Conservation (phyloP, 2,888 invertebrate genomes). For the Troides aeacus region DNA sequence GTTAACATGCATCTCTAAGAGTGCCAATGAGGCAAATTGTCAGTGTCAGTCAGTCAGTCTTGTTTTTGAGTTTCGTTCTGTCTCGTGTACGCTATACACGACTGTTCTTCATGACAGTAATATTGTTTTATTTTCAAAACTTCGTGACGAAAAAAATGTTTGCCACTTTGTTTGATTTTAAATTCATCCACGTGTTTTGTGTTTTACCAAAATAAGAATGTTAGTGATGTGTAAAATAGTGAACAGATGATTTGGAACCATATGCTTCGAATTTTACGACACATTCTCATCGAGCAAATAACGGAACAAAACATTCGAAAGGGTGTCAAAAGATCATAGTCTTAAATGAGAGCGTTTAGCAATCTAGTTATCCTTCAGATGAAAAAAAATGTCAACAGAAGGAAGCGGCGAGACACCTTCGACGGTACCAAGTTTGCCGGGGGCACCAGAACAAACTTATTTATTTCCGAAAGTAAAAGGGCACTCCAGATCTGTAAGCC, state of each 20-base stretch:
- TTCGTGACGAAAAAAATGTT: slow-evolving; percentile 34
- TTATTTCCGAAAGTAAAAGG: slow-evolving; percentile 79
- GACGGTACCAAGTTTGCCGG: slow-evolving; percentile 72
- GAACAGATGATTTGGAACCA: slow-evolving; percentile 72
- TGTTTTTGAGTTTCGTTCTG: slow-evolving; percentile 56
- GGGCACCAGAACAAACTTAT: slow-evolving; percentile 77
- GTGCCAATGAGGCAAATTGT: slow-evolving; percentile 19
- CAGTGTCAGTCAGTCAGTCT: slow-evolving; percentile 33
- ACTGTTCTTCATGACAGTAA: slow-evolving; percentile 54
- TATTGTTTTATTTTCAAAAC: slow-evolving; percentile 41
- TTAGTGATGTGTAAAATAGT: slow-evolving; percentile 64
- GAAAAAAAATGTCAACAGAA: slow-evolving; percentile 85
- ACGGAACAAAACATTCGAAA: slow-evolving; percentile 45
- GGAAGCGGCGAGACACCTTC: slow-evolving; percentile 81
- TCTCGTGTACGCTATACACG: slow-evolving; percentile 44
- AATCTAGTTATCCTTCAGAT: slow-evolving; percentile 73
- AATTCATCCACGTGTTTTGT: slow-evolving; percentile 43
- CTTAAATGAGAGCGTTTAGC: slow-evolving; percentile 74
- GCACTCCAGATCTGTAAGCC: slow-evolving; percentile 91
- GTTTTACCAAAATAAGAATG: slow-evolving; percentile 46
- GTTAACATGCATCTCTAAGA: slow-evolving; percentile 12
- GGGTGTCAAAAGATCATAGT: slow-evolving; percentile 46
- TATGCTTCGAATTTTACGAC: slow-evolving; percentile 65
- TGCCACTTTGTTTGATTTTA: slow-evolving; percentile 37
- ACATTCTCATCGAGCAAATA: slow-evolving; percentile 47